Evolutionary conservation across 1,140 invertebrate genomes (phyloP), one percentile per base, ranked within the genome.

Genomic region (Achroia grisella): DNA sequence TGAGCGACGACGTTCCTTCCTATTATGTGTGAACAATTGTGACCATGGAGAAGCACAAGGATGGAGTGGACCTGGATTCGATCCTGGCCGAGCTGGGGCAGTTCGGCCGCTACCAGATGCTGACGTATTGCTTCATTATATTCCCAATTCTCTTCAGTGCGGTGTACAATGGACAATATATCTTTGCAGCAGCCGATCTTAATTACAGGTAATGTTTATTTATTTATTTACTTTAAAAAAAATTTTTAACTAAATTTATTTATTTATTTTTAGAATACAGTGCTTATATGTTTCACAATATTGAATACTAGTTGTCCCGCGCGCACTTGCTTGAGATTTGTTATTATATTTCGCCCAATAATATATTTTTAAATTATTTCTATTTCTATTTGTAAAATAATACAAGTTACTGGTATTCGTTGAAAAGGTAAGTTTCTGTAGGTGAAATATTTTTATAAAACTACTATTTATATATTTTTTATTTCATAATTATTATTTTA

Each of bases 31-130:
- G 1, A 2, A 10, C 30, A 2, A 11, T 40, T 6, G 40, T 14
- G 30, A 10, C 13, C 42, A 50, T 35, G 35, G 30, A 30, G 28
- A 35, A 41, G 23, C 5, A 10, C 0, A 30, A 49, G 32, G 58
- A 56, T 6, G 44, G 27, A 8, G 40, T 65, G 6, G 60, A 77
- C 43, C 50, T 82, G 48, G 80, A 83, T 41, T 46, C 65, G 4
- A 68, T 84, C 10, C 56, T 85, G 15, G 31, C 41, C n/a, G 78
- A 84, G 52, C 50, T 86, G 31, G 83, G 84, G 1, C 65, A 77
- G 53, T 73, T 82, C 43, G 81, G 81, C 2, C 56, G 63, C 1
- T 81, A 68, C 52, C 84, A 86, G 59, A 56, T 68, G 8, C 36
- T 52, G 8, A 74, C 44, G 4, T 83, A 77, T 44, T 46, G 59